These are phyloP conservation scores for Drosophila kepulauana DNA, from an alignment of 1,140 invertebrate species.

Conservation along the genomic window DNA sequence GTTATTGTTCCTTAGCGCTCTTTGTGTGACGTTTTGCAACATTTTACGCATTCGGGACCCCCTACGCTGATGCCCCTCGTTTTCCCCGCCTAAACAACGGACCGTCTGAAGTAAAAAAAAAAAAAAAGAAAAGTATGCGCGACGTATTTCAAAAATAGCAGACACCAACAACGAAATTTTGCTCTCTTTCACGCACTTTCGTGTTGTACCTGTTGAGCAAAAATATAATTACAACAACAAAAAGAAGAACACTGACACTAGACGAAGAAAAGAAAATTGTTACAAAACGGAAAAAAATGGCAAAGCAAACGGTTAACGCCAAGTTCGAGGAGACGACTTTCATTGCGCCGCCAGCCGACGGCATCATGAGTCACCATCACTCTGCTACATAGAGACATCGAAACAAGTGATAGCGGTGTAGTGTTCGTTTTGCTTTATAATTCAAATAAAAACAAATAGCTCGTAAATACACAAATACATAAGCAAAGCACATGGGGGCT, in stretches of 20 bases:
- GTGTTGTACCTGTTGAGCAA: constrained; percentile 76
- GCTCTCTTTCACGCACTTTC: constrained; percentile 43
- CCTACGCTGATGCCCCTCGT: neutral
- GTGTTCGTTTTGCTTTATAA: constrained; percentile 28
- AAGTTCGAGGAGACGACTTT: constrained; percentile 60
- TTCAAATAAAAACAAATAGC: constrained; percentile 69
- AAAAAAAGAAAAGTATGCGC: constrained; percentile 22
- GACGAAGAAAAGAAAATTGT: constrained; percentile 36
- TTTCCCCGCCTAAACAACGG: neutral
- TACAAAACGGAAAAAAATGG: constrained; percentile 27
- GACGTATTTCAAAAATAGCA: constrained; percentile 46
- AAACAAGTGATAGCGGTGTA: constrained; percentile 30
- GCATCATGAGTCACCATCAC: constrained; percentile 48
- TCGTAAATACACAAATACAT: constrained; percentile 9
- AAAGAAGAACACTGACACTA: constrained; percentile 6
- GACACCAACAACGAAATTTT: constrained; percentile 12
- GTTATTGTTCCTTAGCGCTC: constrained; percentile 7
- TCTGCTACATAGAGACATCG: constrained; percentile 21
- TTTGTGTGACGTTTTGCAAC: constrained; percentile 22
- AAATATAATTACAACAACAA: constrained; percentile 64
- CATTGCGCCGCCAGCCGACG: constrained; percentile 34
- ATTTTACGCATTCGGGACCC: neutral
- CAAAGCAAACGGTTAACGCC: constrained; percentile 41
- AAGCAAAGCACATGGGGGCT: constrained; percentile 29
- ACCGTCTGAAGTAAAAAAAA: constrained; percentile 5